These are phyloP conservation scores for Dolichallabes microphthalmus DNA, from an alignment of 2,113 vertebrate species.

Conservation along the genomic window DNA sequence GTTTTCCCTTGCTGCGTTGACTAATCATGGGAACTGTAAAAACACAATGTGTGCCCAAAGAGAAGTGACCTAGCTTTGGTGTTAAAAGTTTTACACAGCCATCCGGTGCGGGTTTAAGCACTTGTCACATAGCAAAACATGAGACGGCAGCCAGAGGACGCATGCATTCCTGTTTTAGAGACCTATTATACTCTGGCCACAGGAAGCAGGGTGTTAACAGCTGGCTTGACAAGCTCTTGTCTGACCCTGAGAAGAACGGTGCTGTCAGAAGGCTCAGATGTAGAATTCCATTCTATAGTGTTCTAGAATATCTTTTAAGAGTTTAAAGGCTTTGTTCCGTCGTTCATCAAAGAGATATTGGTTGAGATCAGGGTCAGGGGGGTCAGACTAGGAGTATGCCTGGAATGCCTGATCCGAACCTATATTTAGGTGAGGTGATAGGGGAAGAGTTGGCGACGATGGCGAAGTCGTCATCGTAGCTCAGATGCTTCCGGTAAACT, in stretches of 20 bases:
- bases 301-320: conserved; percentile 60
- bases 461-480: conserved; percentile 67
- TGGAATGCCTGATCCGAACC: conserved; percentile 66
- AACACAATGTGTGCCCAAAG: conserved; percentile 64
- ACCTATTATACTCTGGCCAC: conserved; percentile 40
- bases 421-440: conserved; percentile 75
- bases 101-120: conserved; percentile 62
- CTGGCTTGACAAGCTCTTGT: conserved; percentile 66
- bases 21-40: conserved; percentile 69
- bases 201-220: conserved; percentile 59
- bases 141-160: conserved; percentile 49
- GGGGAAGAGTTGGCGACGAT: conserved; percentile 63
- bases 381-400: conserved; percentile 57
- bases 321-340: conserved; percentile 72
- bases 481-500: conserved; percentile 65
- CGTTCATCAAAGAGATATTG: conserved; percentile 67
- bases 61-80: conserved; percentile 64
- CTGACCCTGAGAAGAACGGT: conserved; percentile 37
- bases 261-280: conserved; percentile 67
- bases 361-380: conserved; percentile 26
- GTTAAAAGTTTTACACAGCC: conserved; percentile 65
- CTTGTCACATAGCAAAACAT: conserved; percentile 57
- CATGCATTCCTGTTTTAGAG: conserved; percentile 45
- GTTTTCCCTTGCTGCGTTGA: conserved; percentile 60
- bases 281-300: conserved; percentile 68